Evolutionary conservation across 92 coral and sea anemone species (phyloP).

Genomic region (Desmophyllum pertusum): DNA sequence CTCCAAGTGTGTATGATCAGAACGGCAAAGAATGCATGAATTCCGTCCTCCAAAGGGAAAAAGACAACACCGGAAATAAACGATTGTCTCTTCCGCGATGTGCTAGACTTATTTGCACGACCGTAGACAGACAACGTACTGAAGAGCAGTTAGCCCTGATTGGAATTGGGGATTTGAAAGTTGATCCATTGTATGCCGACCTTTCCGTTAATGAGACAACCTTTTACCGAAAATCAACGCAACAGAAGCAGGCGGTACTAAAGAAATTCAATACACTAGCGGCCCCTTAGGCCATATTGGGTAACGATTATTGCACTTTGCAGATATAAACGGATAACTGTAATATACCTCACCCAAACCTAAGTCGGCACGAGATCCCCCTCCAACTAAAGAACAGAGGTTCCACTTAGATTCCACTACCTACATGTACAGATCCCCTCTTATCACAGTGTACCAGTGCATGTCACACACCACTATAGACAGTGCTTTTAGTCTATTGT

Average conservation of each 20-base stretch:
- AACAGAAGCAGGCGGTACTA: conserved; percentile 24
- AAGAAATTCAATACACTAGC: conserved; percentile 26
- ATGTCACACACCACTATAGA: too few species aligned
- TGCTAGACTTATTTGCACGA: not conserved
- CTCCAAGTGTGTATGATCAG: conserved; percentile 41
- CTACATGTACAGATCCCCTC: too few species aligned
- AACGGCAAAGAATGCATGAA: conserved; percentile 46
- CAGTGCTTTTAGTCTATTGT: too few species aligned
- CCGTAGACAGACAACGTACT: conserved; percentile 32
- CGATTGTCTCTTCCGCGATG: not conserved
- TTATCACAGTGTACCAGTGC: too few species aligned
- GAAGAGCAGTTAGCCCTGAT: conserved; percentile 26
- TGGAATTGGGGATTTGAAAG: not conserved
- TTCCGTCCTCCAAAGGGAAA: conserved; percentile 25
- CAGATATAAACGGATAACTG: too few species aligned
- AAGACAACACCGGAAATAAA: conserved; percentile 15
- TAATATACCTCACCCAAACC: too few species aligned
- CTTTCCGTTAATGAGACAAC: not conserved
- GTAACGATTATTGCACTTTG: too few species aligned
- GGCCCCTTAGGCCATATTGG: too few species aligned
- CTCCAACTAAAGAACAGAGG: too few species aligned
- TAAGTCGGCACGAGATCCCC: too few species aligned
- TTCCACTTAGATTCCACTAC: too few species aligned
- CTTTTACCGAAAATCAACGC: conserved; percentile 14
- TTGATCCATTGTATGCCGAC: conserved; percentile 19